Conservation (phyloP, 1,140 invertebrate genomes). For the Papilio machaon region DNA sequence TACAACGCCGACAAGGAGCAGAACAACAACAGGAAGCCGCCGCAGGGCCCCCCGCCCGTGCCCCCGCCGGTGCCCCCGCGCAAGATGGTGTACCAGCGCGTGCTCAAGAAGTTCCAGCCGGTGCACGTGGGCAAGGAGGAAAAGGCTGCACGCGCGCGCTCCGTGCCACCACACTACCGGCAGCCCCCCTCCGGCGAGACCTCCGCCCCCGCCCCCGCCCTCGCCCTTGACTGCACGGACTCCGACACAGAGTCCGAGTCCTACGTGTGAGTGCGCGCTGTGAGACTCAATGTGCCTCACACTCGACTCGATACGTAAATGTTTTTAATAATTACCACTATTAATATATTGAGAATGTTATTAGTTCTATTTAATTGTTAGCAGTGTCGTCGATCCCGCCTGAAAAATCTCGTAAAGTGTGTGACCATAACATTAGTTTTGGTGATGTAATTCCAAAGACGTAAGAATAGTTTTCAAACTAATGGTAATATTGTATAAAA, state of each 20-base stretch:
- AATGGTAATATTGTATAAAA: slow-evolving; percentile 66
- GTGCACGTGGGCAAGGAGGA: slow-evolving; percentile 78
- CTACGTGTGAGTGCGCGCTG: slow-evolving; percentile 64
- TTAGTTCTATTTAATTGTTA: slow-evolving; percentile 48
- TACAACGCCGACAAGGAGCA: slow-evolving; percentile 64
- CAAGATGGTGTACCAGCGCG: slow-evolving; percentile 77
- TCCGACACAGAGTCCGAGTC: slow-evolving; percentile 81
- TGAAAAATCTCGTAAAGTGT: slow-evolving; percentile 68
- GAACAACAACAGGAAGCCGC: slow-evolving; percentile 69
- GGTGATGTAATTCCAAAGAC: slow-evolving; percentile 81
- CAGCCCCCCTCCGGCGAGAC: slow-evolving; percentile 66
- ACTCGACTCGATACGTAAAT: neutral
- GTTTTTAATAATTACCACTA: slow-evolving; percentile 31
- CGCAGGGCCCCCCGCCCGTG: slow-evolving; percentile 74
- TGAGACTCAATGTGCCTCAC: slow-evolving; percentile 18
- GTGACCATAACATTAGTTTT: slow-evolving; percentile 79
- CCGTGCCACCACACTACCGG: slow-evolving; percentile 71
- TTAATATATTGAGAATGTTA: slow-evolving; percentile 35
- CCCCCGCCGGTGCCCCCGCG: slow-evolving; percentile 78
- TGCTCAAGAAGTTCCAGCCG: slow-evolving; percentile 79
- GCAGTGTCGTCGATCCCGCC: slow-evolving; percentile 72
- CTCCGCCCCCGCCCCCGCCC: slow-evolving; percentile 62
- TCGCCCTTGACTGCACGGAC: slow-evolving; percentile 75
- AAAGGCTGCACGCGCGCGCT: slow-evolving; percentile 72
- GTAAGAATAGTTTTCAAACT: slow-evolving; percentile 77